A percentile compares a stretch with the other conserved stretches of the same genome.
phyloP scores from a whole-genome alignment of 2,888 invertebrate genomes.

The Caenorhabditis doughertyi region DNA sequence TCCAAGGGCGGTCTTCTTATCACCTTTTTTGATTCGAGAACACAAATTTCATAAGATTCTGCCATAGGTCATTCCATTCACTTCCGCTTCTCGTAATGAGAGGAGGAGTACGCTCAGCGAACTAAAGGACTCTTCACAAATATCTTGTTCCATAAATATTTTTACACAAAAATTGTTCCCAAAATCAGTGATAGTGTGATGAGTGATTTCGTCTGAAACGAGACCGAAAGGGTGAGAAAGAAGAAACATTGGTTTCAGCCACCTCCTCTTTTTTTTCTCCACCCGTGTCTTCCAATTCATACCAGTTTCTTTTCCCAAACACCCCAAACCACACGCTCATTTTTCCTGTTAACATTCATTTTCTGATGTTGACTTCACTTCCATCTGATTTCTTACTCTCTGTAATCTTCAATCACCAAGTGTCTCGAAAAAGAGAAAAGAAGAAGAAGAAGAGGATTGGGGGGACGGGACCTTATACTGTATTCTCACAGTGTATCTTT shows the following conservation, averaged over 20 bases:
- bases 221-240: conserved; percentile 43
- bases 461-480: conserved; percentile 58
- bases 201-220: conserved; percentile 50
- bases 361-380: conserved; percentile 10
- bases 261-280: no score
- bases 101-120: not conserved
- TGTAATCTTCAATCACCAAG: conserved; percentile 33
- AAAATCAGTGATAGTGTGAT: conserved; percentile 49
- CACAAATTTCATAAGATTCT: conserved; percentile 9
- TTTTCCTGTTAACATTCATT: conserved; percentile 63
- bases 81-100: conserved; percentile 9
- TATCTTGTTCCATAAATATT: conserved; percentile 52
- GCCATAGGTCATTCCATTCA: conserved; percentile 26
- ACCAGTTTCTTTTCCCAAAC: conserved; percentile 56
- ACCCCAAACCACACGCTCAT: conserved; percentile 51
- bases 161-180: conserved; percentile 39
- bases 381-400: conserved; percentile 44
- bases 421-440: conserved; percentile 45
- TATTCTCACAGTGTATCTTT: conserved; percentile 55
- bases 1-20: conserved; percentile 19
- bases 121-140: not conserved
- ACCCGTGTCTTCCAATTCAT: conserved; percentile 37
- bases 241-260: conserved; percentile 68
- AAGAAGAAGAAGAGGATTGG: not conserved
- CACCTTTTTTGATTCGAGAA: conserved; percentile 44